phyloP scores from a whole-genome alignment of 2,797 vertebrate species.

The Sebastes hubbsi region DNA sequence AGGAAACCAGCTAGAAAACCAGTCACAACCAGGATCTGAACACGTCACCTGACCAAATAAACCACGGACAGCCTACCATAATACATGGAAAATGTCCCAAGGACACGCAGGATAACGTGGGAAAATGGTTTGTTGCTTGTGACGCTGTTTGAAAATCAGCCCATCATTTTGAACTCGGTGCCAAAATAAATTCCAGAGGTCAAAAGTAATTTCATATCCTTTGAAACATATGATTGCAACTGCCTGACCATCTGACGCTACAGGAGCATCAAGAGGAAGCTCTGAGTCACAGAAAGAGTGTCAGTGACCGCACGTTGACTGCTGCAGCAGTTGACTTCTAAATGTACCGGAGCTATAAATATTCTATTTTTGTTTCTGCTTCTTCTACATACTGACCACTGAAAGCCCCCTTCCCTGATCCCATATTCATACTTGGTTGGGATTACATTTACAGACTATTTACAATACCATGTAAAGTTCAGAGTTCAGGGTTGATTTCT shows the following conservation, averaged over 20 bases:
- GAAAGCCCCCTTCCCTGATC: not conserved
- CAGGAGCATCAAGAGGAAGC: not conserved
- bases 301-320: not conserved
- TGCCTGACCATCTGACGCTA: conserved; percentile 25
- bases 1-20: not conserved
- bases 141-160: not conserved
- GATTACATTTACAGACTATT: not conserved
- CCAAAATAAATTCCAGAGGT: conserved; percentile 8
- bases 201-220: not conserved
- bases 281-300: not conserved
- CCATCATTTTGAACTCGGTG: not conserved
- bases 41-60: not conserved
- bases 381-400: not conserved
- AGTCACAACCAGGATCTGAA: not conserved
- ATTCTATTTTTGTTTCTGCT: not conserved
- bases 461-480: not conserved
- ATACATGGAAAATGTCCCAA: not conserved
- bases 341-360: not conserved
- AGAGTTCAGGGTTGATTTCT: not conserved
- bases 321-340: conserved; percentile 4
- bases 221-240: conserved; percentile 28
- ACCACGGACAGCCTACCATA: not conserved
- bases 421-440: not conserved
- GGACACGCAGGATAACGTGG: not conserved
- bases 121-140: not conserved